Evolutionary conservation across 1,140 invertebrate genomes (phyloP), one percentile per base, ranked within the genome.

Genomic region (Bacillus rossius): DNA sequence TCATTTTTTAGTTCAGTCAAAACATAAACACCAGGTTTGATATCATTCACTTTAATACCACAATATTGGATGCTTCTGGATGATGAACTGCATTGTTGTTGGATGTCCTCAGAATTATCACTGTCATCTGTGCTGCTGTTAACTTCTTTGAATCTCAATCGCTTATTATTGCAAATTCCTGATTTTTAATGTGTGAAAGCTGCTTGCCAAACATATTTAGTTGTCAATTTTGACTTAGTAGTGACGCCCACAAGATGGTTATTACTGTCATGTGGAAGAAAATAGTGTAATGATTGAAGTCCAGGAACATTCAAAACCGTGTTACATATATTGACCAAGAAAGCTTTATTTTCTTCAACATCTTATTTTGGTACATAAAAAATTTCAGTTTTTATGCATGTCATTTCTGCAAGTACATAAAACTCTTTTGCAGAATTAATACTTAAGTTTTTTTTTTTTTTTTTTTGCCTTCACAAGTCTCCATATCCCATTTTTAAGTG

Each of bases 401-500:
- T 13, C 34, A 29, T 34, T 19, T 16, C 34, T 26, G 20, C 51
- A 26, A 34, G 23, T 23, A 41, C 14, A 16, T 53, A 53, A 53
- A 26, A 53, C 19, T 53, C 51, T 13, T 26, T 26, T 20, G 52
- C 52, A 17, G 52, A 47, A 16, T 54, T 38, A 19, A 54, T 7
- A 17, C 19, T 17, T 14, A 54, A 7, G 7, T 5, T 42, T 54
- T n/a, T n/a, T n/a, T n/a, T n/a, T n/a, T n/a, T n/a, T n/a, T n/a
- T n/a, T n/a, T n/a, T 23, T 42, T 17, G 22, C 22, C 19, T 54
- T 54, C 52, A 54, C 52, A 4, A 20, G 19, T 20, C 14, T 54
- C 52, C 7, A 54, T 4, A 54, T 37, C 23, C 20, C 10, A 1
- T 42, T 37, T 62, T 69, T 69, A 1, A 62, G 16, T 25, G 55